Evolutionary conservation across 2,113 vertebrate species (phyloP), one percentile per base, ranked within the genome.

Genomic region (Ciconia maguari): DNA sequence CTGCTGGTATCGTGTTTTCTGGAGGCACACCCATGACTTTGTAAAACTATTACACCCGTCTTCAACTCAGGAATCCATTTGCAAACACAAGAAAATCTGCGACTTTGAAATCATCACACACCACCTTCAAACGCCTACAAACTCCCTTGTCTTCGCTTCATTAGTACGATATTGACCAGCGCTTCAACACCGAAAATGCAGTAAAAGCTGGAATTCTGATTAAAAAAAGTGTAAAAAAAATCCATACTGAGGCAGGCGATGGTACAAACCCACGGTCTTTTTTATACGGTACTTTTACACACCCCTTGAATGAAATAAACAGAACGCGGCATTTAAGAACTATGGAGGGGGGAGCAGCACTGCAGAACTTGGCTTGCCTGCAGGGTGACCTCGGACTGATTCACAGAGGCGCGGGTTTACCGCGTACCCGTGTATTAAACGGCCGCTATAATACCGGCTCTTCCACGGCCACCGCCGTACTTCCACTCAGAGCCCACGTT

Each of bases 221-320:
- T 41, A 3, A 11, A 22, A 42, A 27, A 18, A 4, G 7, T 0
- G 34, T 5, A 24, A 18, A 19, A 41, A 36, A 41, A 3, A 30
- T 0, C 24, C n/a, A 0, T 8, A 25, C 2, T 0, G 12, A 55
- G 12, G 41, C 32, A 22, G 34, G 10, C 1, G 4, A 4, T 4
- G 4, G 44, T 10, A 12, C 17, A 11, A 27, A 15, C 0, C 6
- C 27, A 3, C 1, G 3, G 1, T 6, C 14, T 16, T 32, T 24
- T 24, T 2, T 1, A 10, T 2, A 3, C 0, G 16, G 11, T 1
- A 0, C 3, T 16, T 3, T 14, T 0, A 12, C 21, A 30, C 17
- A 5, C 48, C 2, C 55, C n/a, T 9, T 9, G 16, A 44, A 29
- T 0, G 4, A 4, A 9, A 8, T 0, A 3, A 26, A 5, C 17